Evolutionary conservation across 2,797 vertebrate species (phyloP).

Genomic region (Anguilla pacifica): DNA sequence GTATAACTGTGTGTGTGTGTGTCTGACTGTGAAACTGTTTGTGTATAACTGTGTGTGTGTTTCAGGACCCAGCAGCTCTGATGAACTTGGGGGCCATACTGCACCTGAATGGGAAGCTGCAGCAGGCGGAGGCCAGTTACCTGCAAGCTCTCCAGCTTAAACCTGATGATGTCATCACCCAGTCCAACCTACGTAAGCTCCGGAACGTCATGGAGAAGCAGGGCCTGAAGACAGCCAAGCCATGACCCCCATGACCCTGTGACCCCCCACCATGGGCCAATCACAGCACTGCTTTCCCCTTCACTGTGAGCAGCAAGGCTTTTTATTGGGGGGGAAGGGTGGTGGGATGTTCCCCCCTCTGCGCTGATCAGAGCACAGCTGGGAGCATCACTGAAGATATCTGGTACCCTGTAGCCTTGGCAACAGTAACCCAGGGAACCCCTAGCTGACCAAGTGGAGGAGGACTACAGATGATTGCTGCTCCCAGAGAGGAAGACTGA

Average conservation of each 20-base stretch:
- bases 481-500: too few species aligned
- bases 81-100: conserved; percentile 99
- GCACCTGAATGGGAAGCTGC: conserved; percentile 94
- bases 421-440: too few species aligned
- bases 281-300: background rate
- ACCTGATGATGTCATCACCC: conserved; percentile 94
- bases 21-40: background rate
- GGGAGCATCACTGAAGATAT: too few species aligned
- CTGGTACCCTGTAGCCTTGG: too few species aligned
- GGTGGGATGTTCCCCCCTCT: too few species aligned
- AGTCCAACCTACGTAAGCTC: conserved; percentile 96
- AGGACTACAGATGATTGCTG: too few species aligned
- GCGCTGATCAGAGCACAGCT: too few species aligned
- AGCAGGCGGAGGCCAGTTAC: conserved; percentile 94
- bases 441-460: too few species aligned
- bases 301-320: background rate
- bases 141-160: conserved; percentile 92
- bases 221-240: conserved; percentile 80
- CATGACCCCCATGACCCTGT: background rate
- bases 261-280: background rate
- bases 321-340: background rate
- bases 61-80: conserved; percentile 92
- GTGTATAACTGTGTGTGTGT: conserved; percentile 27
- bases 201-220: conserved; percentile 99
- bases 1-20: background rate